A percentile compares a stretch with the other conserved stretches of the same genome.
phyloP scores from a whole-genome alignment of 23 tunicate genomes.

The Ascidia mentula region DNA sequence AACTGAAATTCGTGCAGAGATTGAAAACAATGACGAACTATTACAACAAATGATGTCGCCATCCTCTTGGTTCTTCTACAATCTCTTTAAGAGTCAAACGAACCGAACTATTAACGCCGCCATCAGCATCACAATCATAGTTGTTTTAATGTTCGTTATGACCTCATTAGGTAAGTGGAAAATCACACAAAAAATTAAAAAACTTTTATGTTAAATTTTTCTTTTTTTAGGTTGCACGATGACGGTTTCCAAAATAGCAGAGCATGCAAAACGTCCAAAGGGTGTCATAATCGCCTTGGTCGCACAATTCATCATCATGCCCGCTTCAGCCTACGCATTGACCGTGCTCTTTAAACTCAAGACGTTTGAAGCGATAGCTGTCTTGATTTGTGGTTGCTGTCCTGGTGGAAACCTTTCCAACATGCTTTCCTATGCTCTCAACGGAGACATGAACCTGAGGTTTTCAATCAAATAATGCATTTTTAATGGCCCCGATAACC shows the following conservation, averaged over 20 bases:
- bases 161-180: slow-evolving; percentile 77
- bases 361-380: slow-evolving; percentile 79
- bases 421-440: slow-evolving; percentile 86
- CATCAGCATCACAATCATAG: slow-evolving; percentile 43
- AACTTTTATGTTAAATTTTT: not conserved
- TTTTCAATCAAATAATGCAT: too few relatives aligned
- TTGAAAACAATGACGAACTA: slow-evolving; percentile 27
- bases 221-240: slow-evolving; percentile 82
- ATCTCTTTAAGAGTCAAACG: slow-evolving; percentile 48
- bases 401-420: slow-evolving; percentile 96
- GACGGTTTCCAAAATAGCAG: slow-evolving; percentile 68
- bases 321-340: slow-evolving; percentile 72
- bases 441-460: slow-evolving; percentile 95
- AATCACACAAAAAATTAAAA: not conserved
- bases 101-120: slow-evolving; percentile 56
- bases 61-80: slow-evolving; percentile 64
- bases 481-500: too few relatives aligned
- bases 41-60: slow-evolving; percentile 67
- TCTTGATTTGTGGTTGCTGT: slow-evolving; percentile 92
- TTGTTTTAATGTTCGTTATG: slow-evolving; percentile 70
- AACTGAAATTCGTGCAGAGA: slow-evolving; percentile 22
- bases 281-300: slow-evolving; percentile 86
- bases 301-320: slow-evolving; percentile 90
- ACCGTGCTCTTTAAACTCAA: slow-evolving; percentile 62
- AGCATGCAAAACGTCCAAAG: slow-evolving; percentile 79